Evolutionary conservation across 2,888 invertebrate genomes (phyloP).

Genomic region (Horisme vitalbata): DNA sequence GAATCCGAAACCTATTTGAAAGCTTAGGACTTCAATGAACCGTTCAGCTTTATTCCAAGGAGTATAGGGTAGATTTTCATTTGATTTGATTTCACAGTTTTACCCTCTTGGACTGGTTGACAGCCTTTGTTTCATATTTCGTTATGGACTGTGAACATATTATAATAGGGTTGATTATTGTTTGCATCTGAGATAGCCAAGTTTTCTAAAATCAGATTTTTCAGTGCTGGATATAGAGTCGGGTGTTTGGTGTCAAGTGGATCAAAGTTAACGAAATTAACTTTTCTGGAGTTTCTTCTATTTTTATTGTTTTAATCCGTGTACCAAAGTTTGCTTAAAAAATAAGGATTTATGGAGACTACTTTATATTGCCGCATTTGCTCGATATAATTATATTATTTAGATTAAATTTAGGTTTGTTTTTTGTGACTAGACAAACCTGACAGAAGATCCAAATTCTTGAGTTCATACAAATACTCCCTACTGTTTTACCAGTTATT

Average conservation of each 20-base stretch:
- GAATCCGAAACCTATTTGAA: slow-evolving; percentile 11
- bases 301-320: background rate
- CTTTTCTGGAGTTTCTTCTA: background rate
- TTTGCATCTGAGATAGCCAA: slow-evolving; percentile 11
- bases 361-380: too few relatives aligned
- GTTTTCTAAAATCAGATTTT: slow-evolving; percentile 21
- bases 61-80: slow-evolving; percentile 4
- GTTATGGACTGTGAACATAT: slow-evolving; percentile 7
- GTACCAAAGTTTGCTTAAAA: too few relatives aligned
- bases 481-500: too few relatives aligned
- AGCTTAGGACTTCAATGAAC: background rate
- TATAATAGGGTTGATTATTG: slow-evolving; percentile 9
- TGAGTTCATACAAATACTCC: too few relatives aligned
- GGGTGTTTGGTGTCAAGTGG: background rate
- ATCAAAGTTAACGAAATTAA: slow-evolving; percentile 3
- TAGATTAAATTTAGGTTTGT: too few relatives aligned
- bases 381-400: too few relatives aligned
- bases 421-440: too few relatives aligned
- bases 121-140: slow-evolving; percentile 6
- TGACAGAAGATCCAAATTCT: too few relatives aligned
- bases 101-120: slow-evolving; percentile 1
- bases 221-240: slow-evolving; percentile 4
- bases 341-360: too few relatives aligned
- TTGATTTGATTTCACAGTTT: background rate
- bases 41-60: slow-evolving; percentile 5